Evolutionary conservation across 53 echinoderm and acorn worm species (phyloP), one percentile per base, ranked within the genome.

Genomic region (Echinometra lucunter): DNA sequence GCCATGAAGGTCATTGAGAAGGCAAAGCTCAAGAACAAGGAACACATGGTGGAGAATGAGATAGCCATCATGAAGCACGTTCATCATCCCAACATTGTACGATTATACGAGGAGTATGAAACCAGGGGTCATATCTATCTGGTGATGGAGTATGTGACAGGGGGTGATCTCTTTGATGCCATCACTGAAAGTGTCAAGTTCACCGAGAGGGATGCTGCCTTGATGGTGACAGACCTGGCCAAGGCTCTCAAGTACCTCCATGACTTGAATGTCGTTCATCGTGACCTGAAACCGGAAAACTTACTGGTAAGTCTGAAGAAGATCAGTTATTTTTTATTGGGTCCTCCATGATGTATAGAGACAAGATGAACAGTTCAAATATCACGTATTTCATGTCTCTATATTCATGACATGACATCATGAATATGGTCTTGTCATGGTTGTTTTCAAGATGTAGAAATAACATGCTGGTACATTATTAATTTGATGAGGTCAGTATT

Each of bases 101-200:
- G 96, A 45, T 95, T 99, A 37, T 97, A 96, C 87, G 99, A 99
- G 96, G 99, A 99, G 92, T 96, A 94, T 35, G 99, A 99, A 91
- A 99, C 99, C 0, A 72, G 92, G 4, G 96, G 98, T 19, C 94
- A 99, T 90, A 98, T 99, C 94, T 99, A 97, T 85, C 90, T 99
- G 27, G 94, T 99, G 60, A 99, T 99, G 99, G 99, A 99, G 89
- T 97, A 95, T 49, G 95, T 99, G 56, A 94, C 93, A 16, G 99
- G 99, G 23, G 99, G 99, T 15, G 99, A 99, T 69, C 66, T 99
- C 42, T 99, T 99, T 95, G 99, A 99, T 90, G 99, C 99, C 13
- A 99, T 99, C 94, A 99, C 98, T 37, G 99, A 99, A 74, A 99
- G 99, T 53, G 97, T 99, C 28, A 99, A 99, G 94, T 99, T 99